Base-by-base conservation (phyloP, 37 sponge, comb jelly and placozoan species). In the Axinella damicornis region DNA sequence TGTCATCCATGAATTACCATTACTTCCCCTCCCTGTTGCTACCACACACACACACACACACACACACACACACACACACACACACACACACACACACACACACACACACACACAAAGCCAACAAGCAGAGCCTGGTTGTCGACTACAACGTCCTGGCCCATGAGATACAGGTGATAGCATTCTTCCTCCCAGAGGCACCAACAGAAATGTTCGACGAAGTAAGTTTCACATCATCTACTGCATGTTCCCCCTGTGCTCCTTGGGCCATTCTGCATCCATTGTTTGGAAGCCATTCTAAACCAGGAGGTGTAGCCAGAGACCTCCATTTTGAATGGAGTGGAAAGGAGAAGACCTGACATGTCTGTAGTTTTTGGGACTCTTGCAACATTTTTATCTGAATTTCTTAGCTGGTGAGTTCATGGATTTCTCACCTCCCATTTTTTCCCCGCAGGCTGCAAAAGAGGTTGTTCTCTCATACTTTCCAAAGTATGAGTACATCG, bases 111-210 rank as follows among this genome's bases (percentile, higher is more conserved):
- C 72, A 71, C 72, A 71, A 32, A 94, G 94, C 92, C 35, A 97
- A 97, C 64, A 91, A 94, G 79, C 84, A 91, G 69, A 98, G 96
- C 69, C 59, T 98, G 31, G 82, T 99, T 9, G 94, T 99, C 21
- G 91, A 97, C 86, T 99, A 99, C 85, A 93, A 91, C 65, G 81
- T 74, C 25, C 74, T 99, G 53, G 99, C 98, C 5, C 77, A 84
- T 36, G 72, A 79, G 53, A 86, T 82, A 38, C 87, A 97, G 35
- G 97, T 95, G 18, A 85, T 99, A 0, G 99, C 99, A 4, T 99
- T 90, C 85, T 99, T 99, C 67, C 94, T 99, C 39, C 99, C 99
- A n/a, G 99, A 99, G 65, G 99, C 97, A n/a, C 99, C 99, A 2
- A 71, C 89, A 40, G 99, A 99, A 70, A 97, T 99, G 97, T 76